Percentiles rank a stretch among this genome's conserved stretches.
phyloP scores from a whole-genome alignment of 2,113 vertebrate genomes.

The Perccottus glenii region DNA sequence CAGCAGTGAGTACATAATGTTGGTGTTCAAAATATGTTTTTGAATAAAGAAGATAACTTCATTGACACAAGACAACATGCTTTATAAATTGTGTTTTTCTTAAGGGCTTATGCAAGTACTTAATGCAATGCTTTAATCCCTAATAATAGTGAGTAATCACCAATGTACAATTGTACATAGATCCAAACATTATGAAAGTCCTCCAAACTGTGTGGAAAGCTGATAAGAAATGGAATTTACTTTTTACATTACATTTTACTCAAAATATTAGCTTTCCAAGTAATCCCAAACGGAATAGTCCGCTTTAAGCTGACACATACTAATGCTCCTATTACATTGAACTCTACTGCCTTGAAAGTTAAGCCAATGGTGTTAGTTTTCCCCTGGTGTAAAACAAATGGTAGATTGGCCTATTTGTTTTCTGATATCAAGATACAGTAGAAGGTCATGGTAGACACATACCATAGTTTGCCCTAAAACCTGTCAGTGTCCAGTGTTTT shows the following conservation, averaged over 20 bases:
- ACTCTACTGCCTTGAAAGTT: constrained; percentile 14
- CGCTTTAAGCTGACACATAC: constrained; percentile 35
- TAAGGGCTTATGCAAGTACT: too few relatives aligned
- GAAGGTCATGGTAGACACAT: constrained; percentile 32
- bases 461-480: not conserved
- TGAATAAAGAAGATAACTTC: too few relatives aligned
- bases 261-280: constrained; percentile 1
- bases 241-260: too few relatives aligned
- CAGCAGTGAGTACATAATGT: constrained; percentile 1
- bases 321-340: constrained; percentile 57
- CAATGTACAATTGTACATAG: not conserved
- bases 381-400: constrained; percentile 34
- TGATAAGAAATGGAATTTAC: too few relatives aligned
- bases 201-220: too few relatives aligned
- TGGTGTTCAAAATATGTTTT: too few relatives aligned
- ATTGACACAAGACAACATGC: too few relatives aligned
- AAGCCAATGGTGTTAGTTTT: constrained; percentile 47
- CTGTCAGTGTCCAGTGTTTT: not conserved
- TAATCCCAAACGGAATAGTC: not conserved
- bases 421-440: constrained; percentile 24
- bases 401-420: constrained; percentile 43
- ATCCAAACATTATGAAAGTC: not conserved
- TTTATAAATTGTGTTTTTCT: too few relatives aligned
- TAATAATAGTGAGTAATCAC: too few relatives aligned
- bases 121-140: too few relatives aligned